Conservation (phyloP, 2,113 vertebrate genomes). For the Salvelinus alpinus region DNA sequence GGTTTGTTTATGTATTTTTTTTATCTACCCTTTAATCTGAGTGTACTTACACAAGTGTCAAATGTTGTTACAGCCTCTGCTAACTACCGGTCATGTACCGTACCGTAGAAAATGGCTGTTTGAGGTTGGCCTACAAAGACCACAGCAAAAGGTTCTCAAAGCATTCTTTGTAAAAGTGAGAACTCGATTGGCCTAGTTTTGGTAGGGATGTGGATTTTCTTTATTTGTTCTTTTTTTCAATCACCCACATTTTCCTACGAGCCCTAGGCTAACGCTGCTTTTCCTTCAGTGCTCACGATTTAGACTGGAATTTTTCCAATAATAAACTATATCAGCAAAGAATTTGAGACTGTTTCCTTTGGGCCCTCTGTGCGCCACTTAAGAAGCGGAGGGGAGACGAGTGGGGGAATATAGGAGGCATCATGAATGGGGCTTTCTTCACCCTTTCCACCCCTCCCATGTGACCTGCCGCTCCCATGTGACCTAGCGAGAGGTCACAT, state of each 20-base stretch:
- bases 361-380: slow-evolving; percentile 68
- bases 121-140: slow-evolving; percentile 42
- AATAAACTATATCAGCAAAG: slow-evolving; percentile 76
- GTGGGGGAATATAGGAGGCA: slow-evolving; percentile 63
- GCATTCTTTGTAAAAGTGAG: slow-evolving; percentile 51
- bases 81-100: slow-evolving; percentile 8
- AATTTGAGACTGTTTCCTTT: slow-evolving; percentile 77
- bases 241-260: slow-evolving; percentile 61
- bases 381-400: slow-evolving; percentile 65
- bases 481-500: slow-evolving; percentile 45
- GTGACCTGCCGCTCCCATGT: slow-evolving; percentile 33
- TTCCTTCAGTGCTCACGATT: slow-evolving; percentile 60
- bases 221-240: slow-evolving; percentile 2
- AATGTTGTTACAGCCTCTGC: not conserved
- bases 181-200: slow-evolving; percentile 46
- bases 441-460: slow-evolving; percentile 24
- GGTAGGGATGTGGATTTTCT: slow-evolving; percentile 21
- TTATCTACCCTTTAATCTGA: slow-evolving; percentile 8
- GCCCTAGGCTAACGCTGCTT: slow-evolving; percentile 40
- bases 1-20: slow-evolving; percentile 49
- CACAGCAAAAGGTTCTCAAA: slow-evolving; percentile 44
- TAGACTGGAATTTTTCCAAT: slow-evolving; percentile 78
- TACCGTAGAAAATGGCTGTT: slow-evolving; percentile 41
- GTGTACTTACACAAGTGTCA: not conserved
- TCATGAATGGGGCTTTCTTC: slow-evolving; percentile 79